Percentiles rank a stretch among this genome's conserved stretches.
These are phyloP conservation scores for Latrodectus hesperus DNA, from an alignment of 2,888 invertebrate species.

Conservation along the genomic window DNA sequence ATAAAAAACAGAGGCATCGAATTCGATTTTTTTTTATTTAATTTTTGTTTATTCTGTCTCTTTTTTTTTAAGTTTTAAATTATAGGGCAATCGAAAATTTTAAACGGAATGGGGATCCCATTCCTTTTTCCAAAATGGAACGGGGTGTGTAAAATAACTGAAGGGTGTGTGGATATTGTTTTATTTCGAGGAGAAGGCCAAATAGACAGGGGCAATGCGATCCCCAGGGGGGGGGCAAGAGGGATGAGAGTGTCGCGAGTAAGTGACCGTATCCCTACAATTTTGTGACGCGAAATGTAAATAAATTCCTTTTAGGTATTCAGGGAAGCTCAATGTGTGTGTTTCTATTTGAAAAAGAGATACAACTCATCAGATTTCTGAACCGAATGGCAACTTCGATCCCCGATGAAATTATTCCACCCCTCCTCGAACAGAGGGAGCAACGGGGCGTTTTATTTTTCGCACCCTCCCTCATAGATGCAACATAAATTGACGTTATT, in stretches of 20 bases:
- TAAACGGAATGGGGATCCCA: conserved; percentile 39
- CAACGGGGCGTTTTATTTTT: no score
- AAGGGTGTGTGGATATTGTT: conserved; percentile 47
- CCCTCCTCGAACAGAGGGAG: no score
- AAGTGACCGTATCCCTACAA: conserved; percentile 15
- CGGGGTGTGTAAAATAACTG: conserved; percentile 18
- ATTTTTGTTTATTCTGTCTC: conserved; percentile 10
- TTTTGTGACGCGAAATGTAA: conserved; percentile 28
- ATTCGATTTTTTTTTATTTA: conserved; percentile 24
- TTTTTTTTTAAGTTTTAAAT: conserved; percentile 34
- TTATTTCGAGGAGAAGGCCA: conserved; percentile 21
- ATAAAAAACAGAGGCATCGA: conserved; percentile 13
- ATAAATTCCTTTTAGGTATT: conserved; percentile 13
- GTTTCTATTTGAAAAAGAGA: no score
- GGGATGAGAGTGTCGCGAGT: neutral
- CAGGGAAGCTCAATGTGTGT: no score
- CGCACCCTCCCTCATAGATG: no score
- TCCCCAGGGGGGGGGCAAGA: neutral
- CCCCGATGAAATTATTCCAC: no score
- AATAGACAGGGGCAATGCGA: neutral
- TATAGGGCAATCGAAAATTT: conserved; percentile 41
- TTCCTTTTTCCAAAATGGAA: conserved; percentile 36
- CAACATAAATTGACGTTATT: no score
- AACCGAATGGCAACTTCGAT: no score
- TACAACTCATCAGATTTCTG: no score